Percentiles rank a stretch among this genome's conserved stretches.
phyloP scores from a whole-genome alignment of 1,140 invertebrate genomes.

The Sitodiplosis mosellana region DNA sequence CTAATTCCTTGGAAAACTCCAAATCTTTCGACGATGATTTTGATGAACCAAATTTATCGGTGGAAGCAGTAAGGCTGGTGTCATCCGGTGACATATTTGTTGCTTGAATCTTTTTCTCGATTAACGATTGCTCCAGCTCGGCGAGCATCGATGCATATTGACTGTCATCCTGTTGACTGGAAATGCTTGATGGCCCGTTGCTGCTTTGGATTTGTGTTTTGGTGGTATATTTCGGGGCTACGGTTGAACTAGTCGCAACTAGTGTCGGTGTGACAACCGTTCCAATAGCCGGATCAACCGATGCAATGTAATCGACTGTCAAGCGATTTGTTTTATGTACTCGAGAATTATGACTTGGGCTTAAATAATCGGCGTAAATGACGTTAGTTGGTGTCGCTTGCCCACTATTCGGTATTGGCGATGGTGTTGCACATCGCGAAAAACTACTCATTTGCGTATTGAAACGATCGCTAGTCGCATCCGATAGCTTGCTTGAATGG shows the following conservation, averaged over 20 bases:
- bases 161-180: conserved; percentile 9
- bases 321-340: neutral
- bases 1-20: conserved; percentile 27
- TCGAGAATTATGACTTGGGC: neutral
- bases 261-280: neutral
- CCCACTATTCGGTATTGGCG: neutral
- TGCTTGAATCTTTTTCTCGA: conserved; percentile 10
- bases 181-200: conserved; percentile 13
- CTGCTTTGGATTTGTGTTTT: conserved; percentile 2
- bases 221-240: neutral
- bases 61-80: neutral
- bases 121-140: conserved; percentile 24
- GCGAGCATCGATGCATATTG: conserved; percentile 29
- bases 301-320: neutral
- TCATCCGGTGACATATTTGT: neutral
- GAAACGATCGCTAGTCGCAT: neutral
- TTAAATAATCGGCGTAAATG: neutral
- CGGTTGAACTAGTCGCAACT: neutral
- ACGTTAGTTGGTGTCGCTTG: neutral
- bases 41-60: conserved; percentile 1
- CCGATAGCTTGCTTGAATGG: neutral
- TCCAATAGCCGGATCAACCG: neutral
- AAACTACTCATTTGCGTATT: neutral
- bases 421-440: conserved; percentile 1
- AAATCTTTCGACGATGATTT: conserved; percentile 16